These are phyloP conservation scores for Drosophila chauvacae DNA, from an alignment of 1,140 invertebrate genomes.

Conservation along the genomic window DNA sequence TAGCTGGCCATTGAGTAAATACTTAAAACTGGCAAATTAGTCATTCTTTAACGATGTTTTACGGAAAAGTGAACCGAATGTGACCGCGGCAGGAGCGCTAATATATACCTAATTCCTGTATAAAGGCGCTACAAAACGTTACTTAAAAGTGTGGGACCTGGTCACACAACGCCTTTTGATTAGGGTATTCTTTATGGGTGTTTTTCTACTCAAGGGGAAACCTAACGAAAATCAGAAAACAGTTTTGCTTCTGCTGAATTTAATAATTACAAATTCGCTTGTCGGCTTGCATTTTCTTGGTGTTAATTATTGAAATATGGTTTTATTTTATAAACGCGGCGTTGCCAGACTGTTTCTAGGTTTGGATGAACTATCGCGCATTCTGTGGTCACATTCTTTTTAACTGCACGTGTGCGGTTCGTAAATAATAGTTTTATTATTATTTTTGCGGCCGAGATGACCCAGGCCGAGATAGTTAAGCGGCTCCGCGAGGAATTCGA, in stretches of 20 bases:
- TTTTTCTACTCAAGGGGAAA: neutral
- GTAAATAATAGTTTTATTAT: conserved; percentile 20
- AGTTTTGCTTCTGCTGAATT: neutral
- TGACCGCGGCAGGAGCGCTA: conserved; percentile 24
- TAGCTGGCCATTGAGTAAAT: conserved; percentile 75
- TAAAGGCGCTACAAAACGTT: neutral
- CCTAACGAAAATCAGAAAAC: neutral
- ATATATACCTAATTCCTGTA: conserved; percentile 5
- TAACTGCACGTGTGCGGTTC: conserved; percentile 46
- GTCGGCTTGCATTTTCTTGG: neutral
- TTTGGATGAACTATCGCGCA: neutral
- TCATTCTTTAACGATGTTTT: conserved; percentile 72
- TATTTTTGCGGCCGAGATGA: conserved; percentile 29
- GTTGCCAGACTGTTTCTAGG: neutral
- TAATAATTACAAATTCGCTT: neutral
- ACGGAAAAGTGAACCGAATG: conserved; percentile 57
- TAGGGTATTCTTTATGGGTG: neutral
- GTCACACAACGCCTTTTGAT: neutral
- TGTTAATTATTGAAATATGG: too few species aligned
- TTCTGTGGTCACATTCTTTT: conserved; percentile 7
- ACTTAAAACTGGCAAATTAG: conserved; percentile 80
- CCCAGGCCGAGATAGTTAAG: conserved; percentile 21
- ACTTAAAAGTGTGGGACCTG: neutral
- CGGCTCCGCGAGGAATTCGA: conserved; percentile 45
- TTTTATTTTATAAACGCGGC: neutral